These are phyloP conservation scores for Cordylochernes scorpioides DNA, from an alignment of 2,888 invertebrate species.

Conservation along the genomic window DNA sequence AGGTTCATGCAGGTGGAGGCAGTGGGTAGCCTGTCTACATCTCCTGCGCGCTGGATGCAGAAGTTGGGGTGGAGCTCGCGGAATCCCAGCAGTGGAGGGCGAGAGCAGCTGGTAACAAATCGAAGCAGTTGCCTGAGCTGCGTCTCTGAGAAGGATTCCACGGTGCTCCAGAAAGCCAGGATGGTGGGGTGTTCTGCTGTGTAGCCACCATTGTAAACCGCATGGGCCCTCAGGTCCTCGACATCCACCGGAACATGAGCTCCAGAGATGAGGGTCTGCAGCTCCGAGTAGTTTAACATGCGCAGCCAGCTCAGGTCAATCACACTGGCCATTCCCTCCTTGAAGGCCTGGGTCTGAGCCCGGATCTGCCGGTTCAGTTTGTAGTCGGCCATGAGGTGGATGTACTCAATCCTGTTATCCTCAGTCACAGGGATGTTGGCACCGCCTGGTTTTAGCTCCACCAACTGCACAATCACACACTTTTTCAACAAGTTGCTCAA, in stretches of 20 bases:
- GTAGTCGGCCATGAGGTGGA: constrained; percentile 82
- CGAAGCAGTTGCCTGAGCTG: constrained; percentile 66
- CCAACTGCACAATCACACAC: constrained; percentile 36
- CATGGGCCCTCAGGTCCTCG: constrained; percentile 53
- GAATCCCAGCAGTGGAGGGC: constrained; percentile 85
- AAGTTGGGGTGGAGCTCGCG: constrained; percentile 90
- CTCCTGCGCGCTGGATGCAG: constrained; percentile 77
- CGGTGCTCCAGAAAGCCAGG: constrained; percentile 60
- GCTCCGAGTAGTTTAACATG: constrained; percentile 75
- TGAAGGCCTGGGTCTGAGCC: constrained; percentile 59
- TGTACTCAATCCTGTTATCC: constrained; percentile 79
- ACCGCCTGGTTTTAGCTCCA: constrained; percentile 73
- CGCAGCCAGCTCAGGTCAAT: constrained; percentile 73
- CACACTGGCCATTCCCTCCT: constrained; percentile 65
- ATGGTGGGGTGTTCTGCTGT: constrained; percentile 56
- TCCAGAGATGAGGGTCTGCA: constrained; percentile 87
- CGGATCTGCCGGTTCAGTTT: constrained; percentile 53
- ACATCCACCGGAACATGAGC: constrained; percentile 79
- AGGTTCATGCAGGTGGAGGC: constrained; percentile 96
- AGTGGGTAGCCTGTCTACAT: constrained; percentile 61
- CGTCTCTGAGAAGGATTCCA: constrained; percentile 48
- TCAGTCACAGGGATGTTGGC: constrained; percentile 65
- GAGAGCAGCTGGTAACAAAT: constrained; percentile 92
- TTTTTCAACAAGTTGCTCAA: too few species aligned
- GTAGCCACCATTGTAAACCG: constrained; percentile 41